These are phyloP conservation scores for Xiphophorus couchianus DNA, from an alignment of 2,113 vertebrate species.

Conservation along the genomic window DNA sequence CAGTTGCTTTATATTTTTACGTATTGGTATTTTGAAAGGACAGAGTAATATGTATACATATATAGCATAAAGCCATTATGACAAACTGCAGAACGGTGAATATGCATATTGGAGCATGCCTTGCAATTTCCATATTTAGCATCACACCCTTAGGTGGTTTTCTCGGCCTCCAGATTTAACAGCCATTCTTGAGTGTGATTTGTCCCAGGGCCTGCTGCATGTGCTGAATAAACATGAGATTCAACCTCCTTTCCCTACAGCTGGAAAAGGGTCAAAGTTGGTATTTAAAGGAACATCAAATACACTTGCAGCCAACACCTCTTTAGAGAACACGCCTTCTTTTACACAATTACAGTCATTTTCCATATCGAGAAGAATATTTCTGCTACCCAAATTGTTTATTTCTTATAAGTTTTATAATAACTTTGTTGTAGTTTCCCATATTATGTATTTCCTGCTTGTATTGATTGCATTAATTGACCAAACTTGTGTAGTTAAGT, in stretches of 20 bases:
- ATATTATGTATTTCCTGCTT: too few species aligned
- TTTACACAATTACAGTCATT: not conserved
- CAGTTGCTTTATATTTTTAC: constrained; percentile 9
- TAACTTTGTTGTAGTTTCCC: too few species aligned
- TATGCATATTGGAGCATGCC: constrained; percentile 68
- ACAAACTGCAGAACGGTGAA: constrained; percentile 53
- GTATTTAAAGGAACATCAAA: constrained; percentile 72
- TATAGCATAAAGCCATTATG: constrained; percentile 26
- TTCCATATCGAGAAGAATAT: not conserved
- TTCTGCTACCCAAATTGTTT: not conserved
- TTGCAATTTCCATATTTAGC: constrained; percentile 77
- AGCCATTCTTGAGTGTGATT: constrained; percentile 71
- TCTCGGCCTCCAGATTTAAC: constrained; percentile 70
- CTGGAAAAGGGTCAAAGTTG: constrained; percentile 74
- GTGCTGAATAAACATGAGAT: constrained; percentile 78
- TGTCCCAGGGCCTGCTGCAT: constrained; percentile 71
- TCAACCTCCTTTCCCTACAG: constrained; percentile 73
- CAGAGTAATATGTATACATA: not conserved
- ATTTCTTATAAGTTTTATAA: too few species aligned
- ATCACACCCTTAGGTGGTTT: constrained; percentile 68
- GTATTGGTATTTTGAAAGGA: constrained; percentile 34
- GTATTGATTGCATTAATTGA: too few species aligned
- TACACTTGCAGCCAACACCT: constrained; percentile 69
- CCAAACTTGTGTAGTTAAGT: too few species aligned
- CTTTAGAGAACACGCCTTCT: constrained; percentile 30